Evolutionary conservation across 2,113 vertebrate genomes (phyloP), one percentile per base, ranked within the genome.

Genomic region (Proteles cristata): DNA sequence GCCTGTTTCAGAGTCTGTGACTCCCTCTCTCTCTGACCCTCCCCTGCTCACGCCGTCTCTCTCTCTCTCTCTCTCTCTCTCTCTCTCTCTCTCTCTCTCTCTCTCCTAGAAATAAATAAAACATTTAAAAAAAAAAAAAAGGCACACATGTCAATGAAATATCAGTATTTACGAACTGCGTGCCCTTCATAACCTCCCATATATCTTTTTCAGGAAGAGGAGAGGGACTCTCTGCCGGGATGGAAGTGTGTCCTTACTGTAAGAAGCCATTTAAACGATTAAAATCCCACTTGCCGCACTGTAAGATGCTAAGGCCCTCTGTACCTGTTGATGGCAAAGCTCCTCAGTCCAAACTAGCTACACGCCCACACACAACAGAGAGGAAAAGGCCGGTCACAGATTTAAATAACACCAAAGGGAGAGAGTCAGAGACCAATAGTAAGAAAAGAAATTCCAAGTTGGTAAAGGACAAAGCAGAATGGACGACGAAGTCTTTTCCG

Each of bases 251-350:
- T 83, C 99, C 99, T 1, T 99, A 99, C 83, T 99, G 99, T 80
- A 99, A 97, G 81, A 99, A 99, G 94, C 97, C 98, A 0, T 99
- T 99, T 98, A 99, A 99, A 94, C 98, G 99, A 84, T 97, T 99
- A 66, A 99, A 99, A 81, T 95, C 98, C 10, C 99, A 99, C 88
- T 98, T 99, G 82, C 99, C 99, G 10, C 98, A 99, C 87, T 99
- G 99, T 98, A 99, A 99, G 82, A 96, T 98, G 97, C 97, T 96
- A 25, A 65, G 21, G 35, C 3, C 45, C 1, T 2, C 53, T 33
- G 2, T 10, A 74, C 28, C 92, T 82, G 16, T 35, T 26, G 50
- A 86, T 19, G 53, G 68, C 8, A 85, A 96, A 6, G 33, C n/a
- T 15, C 14, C 3, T 90, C 79, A 45, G 66, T 74, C 90, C 28